Base-by-base conservation (phyloP, 2,113 vertebrate species). In the Phyllopteryx taeniolatus region DNA sequence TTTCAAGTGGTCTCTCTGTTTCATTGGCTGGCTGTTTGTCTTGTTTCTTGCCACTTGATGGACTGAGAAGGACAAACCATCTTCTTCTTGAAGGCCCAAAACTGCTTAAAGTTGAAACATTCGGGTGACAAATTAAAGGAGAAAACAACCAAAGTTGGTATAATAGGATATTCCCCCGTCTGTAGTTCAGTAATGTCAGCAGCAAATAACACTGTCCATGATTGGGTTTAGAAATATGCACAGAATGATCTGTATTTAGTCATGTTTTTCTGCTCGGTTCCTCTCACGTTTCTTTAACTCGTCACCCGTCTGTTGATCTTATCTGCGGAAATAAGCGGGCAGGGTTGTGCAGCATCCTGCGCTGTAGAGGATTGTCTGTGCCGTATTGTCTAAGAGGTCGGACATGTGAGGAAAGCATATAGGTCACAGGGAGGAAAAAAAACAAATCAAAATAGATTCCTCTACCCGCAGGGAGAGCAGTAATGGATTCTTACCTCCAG, bases 31-130 rank as follows among this genome's bases (percentile, higher is more conserved):
- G 68, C 83, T 85, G 77, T 84, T 53, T 89, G 78, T 82, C 78
- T 71, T 82, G 76, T 86, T 82, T 90, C 77, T 78, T 83, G 79
- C 81, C 83, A 81, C 77, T 79, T 44, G 42, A 85, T 80, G 75
- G 80, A 78, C 82, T 54, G 42, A 35, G 49, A 75, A 72, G 64
- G 72, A 68, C 4, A 27, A 63, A 61, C 43, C 68, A 27, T 72
- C 44, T 31, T 11, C 65, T 15, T 57, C 75, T n/a, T 56, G 53
- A n/a, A 56, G n/a, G 53, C 8, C 53, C 53, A 63, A 71, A 71
- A 63, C 35, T 67, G 66, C 53, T 44, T 12, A 22, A 27, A 27
- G 63, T 65, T 46, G 4, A 46, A 66, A 66, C 43, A 31, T 22
- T 15, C 22, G 64, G 64, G 44, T 65, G 63, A 44, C 63, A 44